Evolutionary conservation across 64 coral and sea anemone species (phyloP).

Genomic region (Anthopleura sola): DNA sequence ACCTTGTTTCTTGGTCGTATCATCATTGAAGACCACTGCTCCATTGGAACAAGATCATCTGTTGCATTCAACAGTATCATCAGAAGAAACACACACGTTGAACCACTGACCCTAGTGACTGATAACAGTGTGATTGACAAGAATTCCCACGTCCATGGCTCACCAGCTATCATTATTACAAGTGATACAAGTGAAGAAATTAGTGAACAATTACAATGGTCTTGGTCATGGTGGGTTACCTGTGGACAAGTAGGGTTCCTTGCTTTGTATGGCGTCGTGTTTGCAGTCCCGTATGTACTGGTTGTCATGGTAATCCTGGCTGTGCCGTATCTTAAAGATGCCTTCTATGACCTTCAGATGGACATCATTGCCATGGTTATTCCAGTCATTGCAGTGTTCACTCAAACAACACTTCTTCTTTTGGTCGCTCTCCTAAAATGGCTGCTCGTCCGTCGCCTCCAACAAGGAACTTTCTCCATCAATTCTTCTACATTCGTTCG

Average conservation of each 20-base stretch:
- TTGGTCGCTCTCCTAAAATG: not conserved
- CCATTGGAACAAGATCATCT: not conserved
- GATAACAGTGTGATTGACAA: slow-evolving; percentile 2
- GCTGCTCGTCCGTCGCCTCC: not conserved
- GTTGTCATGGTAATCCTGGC: not conserved
- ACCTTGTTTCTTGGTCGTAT: slow-evolving; percentile 7
- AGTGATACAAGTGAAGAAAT: not conserved
- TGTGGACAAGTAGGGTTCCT: not conserved
- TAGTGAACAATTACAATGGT: not conserved
- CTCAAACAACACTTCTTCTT: not conserved
- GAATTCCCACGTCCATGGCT: not conserved
- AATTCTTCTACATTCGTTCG: not conserved
- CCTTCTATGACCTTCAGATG: not conserved
- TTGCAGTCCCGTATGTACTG: not conserved
- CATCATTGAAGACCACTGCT: not conserved
- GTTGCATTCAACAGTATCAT: not conserved
- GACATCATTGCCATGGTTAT: not conserved
- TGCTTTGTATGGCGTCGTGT: not conserved
- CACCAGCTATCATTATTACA: not conserved
- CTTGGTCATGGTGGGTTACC: not conserved
- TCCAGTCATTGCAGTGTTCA: not conserved
- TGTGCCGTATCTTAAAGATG: not conserved
- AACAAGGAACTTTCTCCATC: not conserved
- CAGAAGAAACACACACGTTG: not conserved
- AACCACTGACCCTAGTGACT: slow-evolving; percentile 2